Evolutionary conservation across 1,140 invertebrate species (phyloP).

Genomic region (Lepidotrigona ventralis): DNA sequence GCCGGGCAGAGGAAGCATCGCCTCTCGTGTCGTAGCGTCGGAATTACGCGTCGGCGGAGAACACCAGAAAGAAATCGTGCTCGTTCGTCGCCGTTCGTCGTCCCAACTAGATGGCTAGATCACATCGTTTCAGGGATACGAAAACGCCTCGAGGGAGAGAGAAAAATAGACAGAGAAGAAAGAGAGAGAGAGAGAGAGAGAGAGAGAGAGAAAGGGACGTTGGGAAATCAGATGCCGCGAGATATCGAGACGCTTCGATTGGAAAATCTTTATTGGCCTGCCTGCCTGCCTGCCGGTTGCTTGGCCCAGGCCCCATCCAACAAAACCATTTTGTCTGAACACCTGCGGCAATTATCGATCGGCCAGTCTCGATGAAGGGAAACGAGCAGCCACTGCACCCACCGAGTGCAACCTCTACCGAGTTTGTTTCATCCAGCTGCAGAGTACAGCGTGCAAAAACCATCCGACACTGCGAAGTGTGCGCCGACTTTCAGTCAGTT

Average conservation of each 20-base stretch:
- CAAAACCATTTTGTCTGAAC: not conserved
- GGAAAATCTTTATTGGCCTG: slow-evolving; percentile 28
- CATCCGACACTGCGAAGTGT: not conserved
- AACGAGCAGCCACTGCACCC: not conserved
- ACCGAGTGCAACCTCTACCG: not conserved
- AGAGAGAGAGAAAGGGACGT: no score
- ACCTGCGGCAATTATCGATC: slow-evolving; percentile 22
- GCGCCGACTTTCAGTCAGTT: not conserved
- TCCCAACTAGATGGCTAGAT: not conserved
- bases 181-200: no score
- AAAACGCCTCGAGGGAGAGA: not conserved
- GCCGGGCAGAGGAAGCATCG: not conserved
- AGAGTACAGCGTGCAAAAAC: not conserved
- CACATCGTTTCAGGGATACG: not conserved
- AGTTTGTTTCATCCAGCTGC: not conserved
- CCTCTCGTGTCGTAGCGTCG: slow-evolving; percentile 40
- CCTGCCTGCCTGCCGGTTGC: not conserved
- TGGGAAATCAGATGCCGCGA: slow-evolving; percentile 34
- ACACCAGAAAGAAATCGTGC: slow-evolving; percentile 25
- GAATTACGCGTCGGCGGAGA: slow-evolving; percentile 44
- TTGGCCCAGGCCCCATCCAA: not conserved
- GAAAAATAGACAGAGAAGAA: no score
- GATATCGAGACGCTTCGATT: slow-evolving; percentile 10
- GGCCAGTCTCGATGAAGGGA: not conserved
- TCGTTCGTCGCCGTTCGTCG: not conserved